A percentile compares a stretch with the other conserved stretches of the same genome.
Evolutionary conservation across 2,797 vertebrate species (phyloP).

Genomic region (Myotis vivesi): DNA sequence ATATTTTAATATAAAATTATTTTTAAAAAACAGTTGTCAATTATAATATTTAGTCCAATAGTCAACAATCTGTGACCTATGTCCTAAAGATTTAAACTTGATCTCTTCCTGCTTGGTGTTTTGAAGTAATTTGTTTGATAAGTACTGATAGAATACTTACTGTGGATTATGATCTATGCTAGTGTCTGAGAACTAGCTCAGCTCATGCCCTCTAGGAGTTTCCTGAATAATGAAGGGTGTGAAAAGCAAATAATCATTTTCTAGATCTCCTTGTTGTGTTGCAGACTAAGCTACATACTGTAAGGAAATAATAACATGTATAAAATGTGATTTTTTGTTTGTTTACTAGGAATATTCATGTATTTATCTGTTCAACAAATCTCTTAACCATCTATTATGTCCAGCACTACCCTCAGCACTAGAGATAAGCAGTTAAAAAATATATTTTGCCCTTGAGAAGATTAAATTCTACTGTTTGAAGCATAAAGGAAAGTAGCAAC

Average conservation of each 20-base stretch:
- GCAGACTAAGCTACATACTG: neutral
- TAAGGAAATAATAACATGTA: neutral
- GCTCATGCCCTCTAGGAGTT: neutral
- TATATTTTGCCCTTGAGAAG: neutral
- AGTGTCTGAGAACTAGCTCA: neutral
- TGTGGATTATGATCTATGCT: neutral
- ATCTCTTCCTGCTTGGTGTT: neutral
- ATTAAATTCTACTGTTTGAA: neutral
- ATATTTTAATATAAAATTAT: neutral
- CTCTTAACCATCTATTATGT: neutral
- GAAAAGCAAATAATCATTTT: conserved; percentile 8
- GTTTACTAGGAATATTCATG: neutral
- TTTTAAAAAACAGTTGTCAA: neutral
- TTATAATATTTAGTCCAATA: neutral
- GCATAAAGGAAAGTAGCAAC: neutral
- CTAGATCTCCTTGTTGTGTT: neutral
- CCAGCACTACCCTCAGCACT: neutral
- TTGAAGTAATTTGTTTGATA: neutral
- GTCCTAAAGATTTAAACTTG: neutral
- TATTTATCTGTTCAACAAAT: neutral
- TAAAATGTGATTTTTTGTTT: neutral
- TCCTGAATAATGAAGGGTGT: neutral
- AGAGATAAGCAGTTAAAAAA: neutral
- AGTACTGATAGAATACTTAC: neutral
- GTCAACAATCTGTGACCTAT: neutral